Conservation (phyloP, 2,113 vertebrate species). For the Epinephelus lanceolatus region DNA sequence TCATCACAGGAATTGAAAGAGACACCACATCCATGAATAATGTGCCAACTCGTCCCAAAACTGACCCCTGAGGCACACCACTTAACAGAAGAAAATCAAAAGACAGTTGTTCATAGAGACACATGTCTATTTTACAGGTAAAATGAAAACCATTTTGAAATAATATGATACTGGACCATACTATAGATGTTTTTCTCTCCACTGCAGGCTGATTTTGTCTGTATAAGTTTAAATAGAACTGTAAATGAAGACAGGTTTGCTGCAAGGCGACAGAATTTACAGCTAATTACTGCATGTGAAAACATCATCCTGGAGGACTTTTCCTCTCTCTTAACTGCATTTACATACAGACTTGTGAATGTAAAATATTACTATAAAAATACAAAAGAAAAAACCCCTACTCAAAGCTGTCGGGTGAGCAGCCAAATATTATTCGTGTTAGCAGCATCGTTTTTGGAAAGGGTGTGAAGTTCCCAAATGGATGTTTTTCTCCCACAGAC, state of each 20-base stretch:
- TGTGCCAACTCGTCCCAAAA: too few relatives aligned
- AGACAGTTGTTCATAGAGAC: too few relatives aligned
- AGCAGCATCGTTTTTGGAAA: neutral
- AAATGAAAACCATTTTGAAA: too few relatives aligned
- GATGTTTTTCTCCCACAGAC: neutral
- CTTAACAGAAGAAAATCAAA: too few relatives aligned
- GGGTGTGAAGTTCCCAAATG: constrained; percentile 3
- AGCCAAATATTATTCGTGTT: neutral
- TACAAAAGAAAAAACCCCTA: neutral
- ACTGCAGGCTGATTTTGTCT: neutral
- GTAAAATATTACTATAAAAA: neutral
- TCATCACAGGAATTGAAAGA: too few relatives aligned
- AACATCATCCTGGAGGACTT: neutral
- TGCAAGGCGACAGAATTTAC: neutral
- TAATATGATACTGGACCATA: neutral
- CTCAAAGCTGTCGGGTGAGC: neutral
- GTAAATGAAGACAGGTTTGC: neutral
- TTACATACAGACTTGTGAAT: neutral
- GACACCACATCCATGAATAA: too few relatives aligned
- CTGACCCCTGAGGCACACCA: too few relatives aligned
- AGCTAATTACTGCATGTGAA: constrained; percentile 1
- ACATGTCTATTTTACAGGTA: too few relatives aligned
- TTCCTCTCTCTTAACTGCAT: neutral
- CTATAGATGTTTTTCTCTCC: neutral
- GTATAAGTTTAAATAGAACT: neutral